These are phyloP conservation scores for Poeciliopsis gracilis DNA, from an alignment of 2,797 vertebrate species.

Conservation along the genomic window DNA sequence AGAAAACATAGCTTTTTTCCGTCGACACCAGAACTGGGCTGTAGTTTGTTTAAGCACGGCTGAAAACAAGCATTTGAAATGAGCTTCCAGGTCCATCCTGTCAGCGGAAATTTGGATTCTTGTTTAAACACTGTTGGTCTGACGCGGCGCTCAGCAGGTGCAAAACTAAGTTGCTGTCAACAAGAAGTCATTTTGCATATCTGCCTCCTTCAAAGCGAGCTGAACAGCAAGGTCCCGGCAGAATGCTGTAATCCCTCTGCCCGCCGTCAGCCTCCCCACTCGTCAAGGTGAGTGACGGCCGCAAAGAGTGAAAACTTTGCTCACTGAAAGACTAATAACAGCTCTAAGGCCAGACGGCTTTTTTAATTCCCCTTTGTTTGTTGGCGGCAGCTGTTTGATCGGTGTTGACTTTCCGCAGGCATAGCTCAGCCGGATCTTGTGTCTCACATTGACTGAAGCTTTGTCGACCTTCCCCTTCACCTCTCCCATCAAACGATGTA, in stretches of 20 bases:
- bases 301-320: conserved; percentile 5
- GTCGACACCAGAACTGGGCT: too few relatives aligned
- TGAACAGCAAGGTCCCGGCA: conserved; percentile 2
- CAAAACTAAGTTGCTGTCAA: conserved; percentile 3
- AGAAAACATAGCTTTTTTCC: not conserved
- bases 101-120: conserved; percentile 1
- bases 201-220: not conserved
- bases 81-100: not conserved
- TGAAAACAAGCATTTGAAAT: not conserved
- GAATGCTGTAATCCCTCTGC: conserved; percentile 7
- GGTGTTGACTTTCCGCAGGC: conserved; percentile 6
- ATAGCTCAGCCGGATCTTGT: conserved; percentile 11
- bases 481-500: conserved; percentile 13
- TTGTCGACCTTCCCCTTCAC: conserved; percentile 23
- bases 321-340: conserved; percentile 28
- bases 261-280: conserved; percentile 4
- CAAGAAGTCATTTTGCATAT: not conserved
- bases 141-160: not conserved
- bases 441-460: conserved; percentile 30
- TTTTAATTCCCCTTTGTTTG: conserved; percentile 24
- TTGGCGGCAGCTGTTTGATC: not conserved
- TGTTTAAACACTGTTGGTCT: not conserved
- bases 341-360: not conserved
- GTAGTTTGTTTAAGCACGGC: not conserved
- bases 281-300: conserved; percentile 23